phyloP scores from a whole-genome alignment of 2,113 vertebrate species.

The Ceuthmochares aereus region DNA sequence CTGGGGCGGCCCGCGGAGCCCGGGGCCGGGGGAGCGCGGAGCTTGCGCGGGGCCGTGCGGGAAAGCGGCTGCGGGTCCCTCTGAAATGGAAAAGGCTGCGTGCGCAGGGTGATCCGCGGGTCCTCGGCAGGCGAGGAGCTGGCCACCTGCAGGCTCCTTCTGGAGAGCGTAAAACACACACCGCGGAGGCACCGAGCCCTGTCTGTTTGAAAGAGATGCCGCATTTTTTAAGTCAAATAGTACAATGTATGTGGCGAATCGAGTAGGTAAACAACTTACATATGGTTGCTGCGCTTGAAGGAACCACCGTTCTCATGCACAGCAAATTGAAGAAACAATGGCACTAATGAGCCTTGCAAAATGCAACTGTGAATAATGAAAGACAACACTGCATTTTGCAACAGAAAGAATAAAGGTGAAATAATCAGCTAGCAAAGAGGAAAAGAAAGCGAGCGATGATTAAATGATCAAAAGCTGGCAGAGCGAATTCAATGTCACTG shows the following conservation, averaged over 20 bases:
- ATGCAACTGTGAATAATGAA: constrained; percentile 93
- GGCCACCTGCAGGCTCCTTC: constrained; percentile 76
- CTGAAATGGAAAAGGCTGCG: too few relatives aligned
- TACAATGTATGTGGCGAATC: constrained; percentile 88
- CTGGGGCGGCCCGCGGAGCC: background rate
- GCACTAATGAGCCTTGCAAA: constrained; percentile 93
- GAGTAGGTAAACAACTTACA: constrained; percentile 92
- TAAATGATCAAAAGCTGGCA: constrained; percentile 99
- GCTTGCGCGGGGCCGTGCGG: too few relatives aligned
- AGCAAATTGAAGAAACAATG: constrained; percentile 88
- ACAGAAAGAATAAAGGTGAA: constrained; percentile 97
- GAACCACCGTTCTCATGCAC: constrained; percentile 83
- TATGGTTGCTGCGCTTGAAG: constrained; percentile 88
- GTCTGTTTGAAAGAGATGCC: constrained; percentile 78
- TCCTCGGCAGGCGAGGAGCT: constrained; percentile 61
- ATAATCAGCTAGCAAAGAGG: constrained; percentile 91
- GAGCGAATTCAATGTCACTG: constrained; percentile 98
- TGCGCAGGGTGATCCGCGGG: constrained; percentile 27
- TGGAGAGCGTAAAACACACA: constrained; percentile 74
- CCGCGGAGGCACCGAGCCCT: constrained; percentile 74
- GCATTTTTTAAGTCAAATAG: constrained; percentile 85
- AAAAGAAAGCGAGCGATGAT: constrained; percentile 97
- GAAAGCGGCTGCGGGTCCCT: background rate
- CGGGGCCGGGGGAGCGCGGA: too few relatives aligned
- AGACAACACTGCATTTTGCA: constrained; percentile 94